Percentiles rank a stretch among this genome's conserved stretches.
phyloP scores from a whole-genome alignment of 2,888 invertebrate genomes.

The Plebejus anna region DNA sequence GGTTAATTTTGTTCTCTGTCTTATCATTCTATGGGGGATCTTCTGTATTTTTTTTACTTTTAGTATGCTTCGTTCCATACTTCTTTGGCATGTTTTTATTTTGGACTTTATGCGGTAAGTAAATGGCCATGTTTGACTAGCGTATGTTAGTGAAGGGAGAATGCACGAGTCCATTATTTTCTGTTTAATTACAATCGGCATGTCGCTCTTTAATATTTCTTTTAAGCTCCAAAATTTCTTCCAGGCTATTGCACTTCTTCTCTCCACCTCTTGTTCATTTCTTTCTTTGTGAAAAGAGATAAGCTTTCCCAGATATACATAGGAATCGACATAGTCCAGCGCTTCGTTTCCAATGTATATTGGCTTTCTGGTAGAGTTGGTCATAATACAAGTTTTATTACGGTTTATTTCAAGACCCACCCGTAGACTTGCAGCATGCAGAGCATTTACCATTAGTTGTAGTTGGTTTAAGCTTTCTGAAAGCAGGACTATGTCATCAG shows the following conservation, averaged over 20 bases:
- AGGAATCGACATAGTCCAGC: neutral
- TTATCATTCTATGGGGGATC: too few species aligned
- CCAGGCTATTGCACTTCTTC: neutral
- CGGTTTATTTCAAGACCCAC: slow-evolving; percentile 35
- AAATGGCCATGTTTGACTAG: too few species aligned
- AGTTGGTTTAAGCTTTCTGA: slow-evolving; percentile 21
- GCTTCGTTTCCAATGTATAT: neutral
- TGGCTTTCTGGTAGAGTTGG: neutral
- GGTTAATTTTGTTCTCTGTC: too few species aligned
- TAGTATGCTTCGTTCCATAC: too few species aligned
- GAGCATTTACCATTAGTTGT: slow-evolving; percentile 29
- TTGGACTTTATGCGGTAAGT: too few species aligned
- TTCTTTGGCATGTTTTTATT: too few species aligned
- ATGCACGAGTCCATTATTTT: too few species aligned
- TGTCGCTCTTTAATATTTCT: too few species aligned
- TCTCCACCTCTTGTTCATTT: slow-evolving; percentile 1
- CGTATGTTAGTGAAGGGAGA: too few species aligned
- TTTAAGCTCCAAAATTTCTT: neutral
- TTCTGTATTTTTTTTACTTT: too few species aligned
- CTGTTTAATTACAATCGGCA: too few species aligned
- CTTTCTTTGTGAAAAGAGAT: neutral
- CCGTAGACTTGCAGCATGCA: slow-evolving; percentile 25
- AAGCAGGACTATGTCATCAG: slow-evolving; percentile 5
- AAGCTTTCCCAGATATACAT: neutral
- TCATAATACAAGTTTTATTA: neutral